Evolutionary conservation across 92 coral and sea anemone species (phyloP).

Genomic region (Porites lobata): DNA sequence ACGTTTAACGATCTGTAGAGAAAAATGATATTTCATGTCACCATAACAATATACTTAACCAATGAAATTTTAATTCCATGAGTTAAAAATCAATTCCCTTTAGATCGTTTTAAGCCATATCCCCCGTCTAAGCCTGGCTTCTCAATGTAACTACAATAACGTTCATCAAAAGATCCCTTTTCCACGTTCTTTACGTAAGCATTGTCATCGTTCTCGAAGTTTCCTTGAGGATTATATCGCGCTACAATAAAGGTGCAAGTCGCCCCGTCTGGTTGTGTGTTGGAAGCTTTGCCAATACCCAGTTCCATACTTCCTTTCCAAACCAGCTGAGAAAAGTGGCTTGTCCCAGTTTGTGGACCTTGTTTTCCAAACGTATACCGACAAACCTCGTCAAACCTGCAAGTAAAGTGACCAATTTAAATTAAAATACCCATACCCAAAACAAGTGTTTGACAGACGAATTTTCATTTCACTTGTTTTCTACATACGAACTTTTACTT

Average conservation of each 20-base stretch:
- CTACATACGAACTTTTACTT: no score
- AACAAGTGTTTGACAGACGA: no score
- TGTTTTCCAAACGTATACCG: conserved; percentile 72
- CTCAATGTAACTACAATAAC: conserved; percentile 70
- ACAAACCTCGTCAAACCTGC: conserved; percentile 95
- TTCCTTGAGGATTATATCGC: conserved; percentile 89
- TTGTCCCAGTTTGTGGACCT: conserved; percentile 72
- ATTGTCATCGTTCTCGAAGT: conserved; percentile 62
- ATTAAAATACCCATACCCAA: no score
- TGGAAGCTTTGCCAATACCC: conserved; percentile 84
- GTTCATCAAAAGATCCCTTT: conserved; percentile 73
- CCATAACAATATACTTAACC: no score
- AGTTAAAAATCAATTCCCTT: not conserved
- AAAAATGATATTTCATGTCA: no score
- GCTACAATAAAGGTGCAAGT: conserved; percentile 85
- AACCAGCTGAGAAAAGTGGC: conserved; percentile 85
- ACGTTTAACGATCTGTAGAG: no score
- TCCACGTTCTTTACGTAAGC: conserved; percentile 73
- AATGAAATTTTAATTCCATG: no score
- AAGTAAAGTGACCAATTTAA: not conserved
- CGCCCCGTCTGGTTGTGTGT: conserved; percentile 62
- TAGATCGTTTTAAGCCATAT: conserved; percentile 72
- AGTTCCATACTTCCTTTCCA: conserved; percentile 88
- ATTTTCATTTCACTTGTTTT: no score
- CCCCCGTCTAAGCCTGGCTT: conserved; percentile 81